Conservation (phyloP, 2,888 invertebrate species). For the Norana najaformis region DNA sequence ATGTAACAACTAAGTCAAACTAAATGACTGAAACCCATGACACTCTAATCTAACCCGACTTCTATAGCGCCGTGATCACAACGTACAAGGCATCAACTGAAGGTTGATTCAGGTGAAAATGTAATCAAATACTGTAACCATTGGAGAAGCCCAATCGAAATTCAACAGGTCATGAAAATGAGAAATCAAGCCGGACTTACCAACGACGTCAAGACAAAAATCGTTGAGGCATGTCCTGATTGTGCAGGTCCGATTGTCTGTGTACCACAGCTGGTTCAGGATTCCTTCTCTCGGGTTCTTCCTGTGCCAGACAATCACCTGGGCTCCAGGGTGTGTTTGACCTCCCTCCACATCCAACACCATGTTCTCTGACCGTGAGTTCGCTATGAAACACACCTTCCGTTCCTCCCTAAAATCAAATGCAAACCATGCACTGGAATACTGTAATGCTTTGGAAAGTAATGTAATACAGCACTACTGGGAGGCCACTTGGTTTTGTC, state of each 20-base stretch:
- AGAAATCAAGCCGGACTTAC: constrained; percentile 21
- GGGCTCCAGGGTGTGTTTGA: constrained; percentile 23
- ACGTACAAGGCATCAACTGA: no score
- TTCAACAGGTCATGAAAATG: no score
- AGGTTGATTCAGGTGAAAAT: no score
- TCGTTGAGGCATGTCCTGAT: constrained; percentile 30
- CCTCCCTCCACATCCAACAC: constrained; percentile 37
- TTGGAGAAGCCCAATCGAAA: background rate
- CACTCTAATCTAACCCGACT: no score
- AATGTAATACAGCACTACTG: no score
- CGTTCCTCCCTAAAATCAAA: background rate
- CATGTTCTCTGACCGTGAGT: background rate
- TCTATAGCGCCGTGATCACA: no score
- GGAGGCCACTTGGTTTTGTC: no score
- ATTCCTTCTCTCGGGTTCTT: background rate
- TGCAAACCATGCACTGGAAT: background rate
- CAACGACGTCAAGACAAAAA: constrained; percentile 34
- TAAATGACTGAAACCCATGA: no score
- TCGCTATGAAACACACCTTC: background rate
- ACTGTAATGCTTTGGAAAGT: background rate
- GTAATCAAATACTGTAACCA: background rate
- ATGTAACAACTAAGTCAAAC: no score
- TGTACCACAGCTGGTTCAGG: constrained; percentile 36
- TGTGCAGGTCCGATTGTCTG: constrained; percentile 31
- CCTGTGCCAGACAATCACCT: constrained; percentile 32